Percentiles rank a stretch among this genome's conserved stretches.
Evolutionary conservation across 2,797 vertebrate genomes (phyloP).

Genomic region (Enteromius viviparus): DNA sequence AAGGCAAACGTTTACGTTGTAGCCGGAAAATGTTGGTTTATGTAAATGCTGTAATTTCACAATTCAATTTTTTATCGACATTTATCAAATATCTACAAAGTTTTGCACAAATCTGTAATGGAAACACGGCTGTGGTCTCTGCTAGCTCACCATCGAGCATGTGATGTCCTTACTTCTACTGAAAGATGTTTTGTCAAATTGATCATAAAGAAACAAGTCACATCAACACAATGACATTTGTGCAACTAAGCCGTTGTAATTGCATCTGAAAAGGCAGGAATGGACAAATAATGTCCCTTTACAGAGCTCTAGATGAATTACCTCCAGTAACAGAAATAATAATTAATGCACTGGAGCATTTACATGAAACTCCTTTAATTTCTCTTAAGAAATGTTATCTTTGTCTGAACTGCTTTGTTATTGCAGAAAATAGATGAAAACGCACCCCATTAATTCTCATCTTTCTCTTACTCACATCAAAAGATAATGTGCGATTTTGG

Average conservation of each 20-base stretch:
- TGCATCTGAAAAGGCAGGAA: neutral
- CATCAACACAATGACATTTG: neutral
- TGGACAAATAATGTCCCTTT: constrained; percentile 7
- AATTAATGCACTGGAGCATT: constrained; percentile 42
- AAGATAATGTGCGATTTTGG: constrained; percentile 71
- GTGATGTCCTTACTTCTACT: neutral
- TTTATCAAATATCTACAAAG: no score
- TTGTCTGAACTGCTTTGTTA: constrained; percentile 38
- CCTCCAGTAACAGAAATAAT: constrained; percentile 31
- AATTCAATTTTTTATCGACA: no score
- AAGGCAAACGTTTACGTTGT: no score
- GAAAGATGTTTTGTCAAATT: neutral
- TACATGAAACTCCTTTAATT: constrained; percentile 37
- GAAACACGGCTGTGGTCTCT: no score
- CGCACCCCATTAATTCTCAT: constrained; percentile 25
- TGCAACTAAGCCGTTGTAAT: neutral
- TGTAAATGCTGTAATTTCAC: no score
- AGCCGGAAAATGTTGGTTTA: no score
- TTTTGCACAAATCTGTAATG: no score
- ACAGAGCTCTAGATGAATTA: constrained; percentile 32
- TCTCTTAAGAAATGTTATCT: constrained; percentile 42
- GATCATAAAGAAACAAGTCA: neutral
- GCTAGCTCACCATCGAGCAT: neutral
- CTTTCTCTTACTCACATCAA: constrained; percentile 60
- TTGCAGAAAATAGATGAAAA: constrained; percentile 30